phyloP scores from a whole-genome alignment of 1,140 invertebrate species.

The Holotrichia oblita region DNA sequence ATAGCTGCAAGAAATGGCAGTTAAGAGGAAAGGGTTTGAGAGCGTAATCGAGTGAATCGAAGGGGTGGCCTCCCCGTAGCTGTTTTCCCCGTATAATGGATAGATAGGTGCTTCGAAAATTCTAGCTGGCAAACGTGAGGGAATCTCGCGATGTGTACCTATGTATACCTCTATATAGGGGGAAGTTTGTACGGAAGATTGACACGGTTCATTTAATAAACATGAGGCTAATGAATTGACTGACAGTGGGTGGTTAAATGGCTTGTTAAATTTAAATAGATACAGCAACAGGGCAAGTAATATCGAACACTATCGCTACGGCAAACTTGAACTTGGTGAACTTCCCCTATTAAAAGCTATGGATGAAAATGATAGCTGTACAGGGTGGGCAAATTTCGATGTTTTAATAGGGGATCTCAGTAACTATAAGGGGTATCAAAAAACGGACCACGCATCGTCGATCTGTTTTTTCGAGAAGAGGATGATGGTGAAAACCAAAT shows the following conservation, averaged over 20 bases:
- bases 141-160: too few species aligned
- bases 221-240: slow-evolving; percentile 8
- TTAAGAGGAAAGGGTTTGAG: background rate
- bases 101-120: background rate
- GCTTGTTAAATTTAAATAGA: slow-evolving; percentile 13
- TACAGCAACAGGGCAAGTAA: background rate
- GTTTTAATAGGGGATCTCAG: too few species aligned
- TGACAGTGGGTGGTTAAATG: slow-evolving; percentile 1
- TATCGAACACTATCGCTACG: background rate
- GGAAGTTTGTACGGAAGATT: slow-evolving; percentile 5
- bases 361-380: too few species aligned
- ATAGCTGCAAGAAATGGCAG: background rate
- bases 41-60: slow-evolving; percentile 6
- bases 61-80: background rate
- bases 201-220: slow-evolving; percentile 16
- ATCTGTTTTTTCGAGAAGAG: too few species aligned
- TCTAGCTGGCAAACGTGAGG: too few species aligned
- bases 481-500: too few species aligned
- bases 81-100: background rate
- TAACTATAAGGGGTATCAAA: too few species aligned
- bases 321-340: too few species aligned
- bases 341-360: too few species aligned
- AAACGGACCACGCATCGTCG: too few species aligned
- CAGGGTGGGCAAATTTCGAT: too few species aligned
- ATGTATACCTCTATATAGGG: background rate